Percentiles rank a stretch among this genome's conserved stretches.
phyloP scores from a whole-genome alignment of 2,888 invertebrate species.

The Sesia apiformis region DNA sequence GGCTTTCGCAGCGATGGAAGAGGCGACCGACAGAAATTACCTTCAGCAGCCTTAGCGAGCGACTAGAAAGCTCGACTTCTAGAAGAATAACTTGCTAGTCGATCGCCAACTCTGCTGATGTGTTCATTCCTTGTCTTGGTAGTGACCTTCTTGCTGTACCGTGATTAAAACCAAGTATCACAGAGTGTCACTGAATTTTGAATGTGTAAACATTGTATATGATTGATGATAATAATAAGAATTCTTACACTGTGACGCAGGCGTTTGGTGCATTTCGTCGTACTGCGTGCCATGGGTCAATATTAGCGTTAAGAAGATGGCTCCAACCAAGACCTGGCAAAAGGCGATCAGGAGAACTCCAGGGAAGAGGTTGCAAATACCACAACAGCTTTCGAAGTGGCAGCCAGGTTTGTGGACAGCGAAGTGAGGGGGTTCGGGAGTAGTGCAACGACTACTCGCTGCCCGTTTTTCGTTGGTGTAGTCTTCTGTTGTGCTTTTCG shows the following conservation, averaged over 20 bases:
- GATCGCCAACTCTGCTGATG: too few relatives aligned
- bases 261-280: constrained; percentile 52
- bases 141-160: too few relatives aligned
- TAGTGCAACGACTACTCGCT: constrained; percentile 20
- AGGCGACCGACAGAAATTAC: too few relatives aligned
- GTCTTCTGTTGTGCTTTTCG: constrained; percentile 31
- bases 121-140: too few relatives aligned
- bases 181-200: too few relatives aligned
- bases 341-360: constrained; percentile 60
- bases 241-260: constrained; percentile 35
- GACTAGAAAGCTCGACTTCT: too few relatives aligned
- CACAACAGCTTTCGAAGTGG: constrained; percentile 64
- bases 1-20: too few relatives aligned
- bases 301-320: constrained; percentile 47
- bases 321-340: constrained; percentile 49
- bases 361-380: constrained; percentile 60
- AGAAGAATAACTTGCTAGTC: too few relatives aligned
- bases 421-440: constrained; percentile 53
- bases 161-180: too few relatives aligned
- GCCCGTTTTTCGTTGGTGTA: constrained; percentile 18
- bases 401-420: constrained; percentile 51
- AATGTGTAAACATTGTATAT: too few relatives aligned
- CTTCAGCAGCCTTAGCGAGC: too few relatives aligned
- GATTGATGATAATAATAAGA: too few relatives aligned
- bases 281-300: constrained; percentile 48